These are phyloP conservation scores for Xerus inauris DNA, from an alignment of 2,113 vertebrate species.

Conservation along the genomic window DNA sequence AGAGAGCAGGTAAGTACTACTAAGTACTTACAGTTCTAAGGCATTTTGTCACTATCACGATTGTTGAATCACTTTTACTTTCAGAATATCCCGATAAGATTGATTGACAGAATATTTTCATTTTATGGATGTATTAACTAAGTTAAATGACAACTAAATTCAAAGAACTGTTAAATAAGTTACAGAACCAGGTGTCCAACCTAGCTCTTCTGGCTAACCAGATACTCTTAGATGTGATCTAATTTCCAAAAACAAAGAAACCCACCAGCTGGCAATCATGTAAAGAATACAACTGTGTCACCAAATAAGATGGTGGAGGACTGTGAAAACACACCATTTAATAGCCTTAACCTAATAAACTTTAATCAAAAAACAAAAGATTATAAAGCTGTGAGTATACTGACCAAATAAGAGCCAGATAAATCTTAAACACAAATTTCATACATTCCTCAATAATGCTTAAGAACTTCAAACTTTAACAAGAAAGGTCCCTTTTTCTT, in stretches of 20 bases:
- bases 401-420: slow-evolving; percentile 9
- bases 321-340: background rate
- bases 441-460: background rate
- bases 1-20: background rate
- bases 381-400: background rate
- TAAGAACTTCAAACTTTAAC: slow-evolving; percentile 24
- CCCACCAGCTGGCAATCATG: background rate
- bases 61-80: background rate
- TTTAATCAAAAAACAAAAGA: background rate
- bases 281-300: background rate
- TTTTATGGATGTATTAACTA: background rate
- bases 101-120: background rate
- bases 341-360: background rate
- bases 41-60: background rate
- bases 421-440: slow-evolving; percentile 14
- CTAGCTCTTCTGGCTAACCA: background rate
- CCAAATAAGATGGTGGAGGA: background rate
- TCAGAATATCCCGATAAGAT: background rate
- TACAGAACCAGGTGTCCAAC: background rate
- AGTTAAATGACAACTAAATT: slow-evolving; percentile 9
- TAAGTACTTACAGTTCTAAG: background rate
- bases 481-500: background rate
- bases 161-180: background rate
- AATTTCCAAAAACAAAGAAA: slow-evolving; percentile 21
- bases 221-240: background rate